A percentile compares a stretch with the other conserved stretches of the same genome.
These are phyloP conservation scores for Cantharis nigra DNA, from an alignment of 2,888 invertebrate species.

Conservation along the genomic window DNA sequence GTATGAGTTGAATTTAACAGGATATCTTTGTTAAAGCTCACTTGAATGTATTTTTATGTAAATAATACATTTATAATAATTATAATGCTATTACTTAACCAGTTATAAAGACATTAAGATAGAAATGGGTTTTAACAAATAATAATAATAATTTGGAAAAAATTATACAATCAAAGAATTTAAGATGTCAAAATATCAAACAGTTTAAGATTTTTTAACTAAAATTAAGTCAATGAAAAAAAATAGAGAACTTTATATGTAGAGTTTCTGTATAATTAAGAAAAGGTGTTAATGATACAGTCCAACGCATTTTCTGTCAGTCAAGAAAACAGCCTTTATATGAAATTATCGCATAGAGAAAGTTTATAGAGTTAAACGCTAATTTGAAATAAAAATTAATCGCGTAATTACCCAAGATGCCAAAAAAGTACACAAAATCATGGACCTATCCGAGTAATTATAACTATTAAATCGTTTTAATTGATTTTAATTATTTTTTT, in stretches of 20 bases:
- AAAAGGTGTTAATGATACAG: slow-evolving; percentile 30
- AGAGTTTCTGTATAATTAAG: slow-evolving; percentile 17
- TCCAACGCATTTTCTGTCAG: slow-evolving; percentile 21
- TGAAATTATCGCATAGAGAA: background rate
- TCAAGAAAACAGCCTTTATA: background rate
- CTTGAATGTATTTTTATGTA: slow-evolving; percentile 18
- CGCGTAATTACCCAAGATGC: background rate
- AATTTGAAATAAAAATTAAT: background rate
- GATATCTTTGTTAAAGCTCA: background rate
- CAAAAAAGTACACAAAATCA: background rate
- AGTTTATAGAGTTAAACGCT: background rate
- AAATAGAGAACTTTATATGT: background rate
- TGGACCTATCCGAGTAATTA: background rate
- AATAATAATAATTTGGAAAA: slow-evolving; percentile 19
- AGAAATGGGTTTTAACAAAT: slow-evolving; percentile 14
- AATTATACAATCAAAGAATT: slow-evolving; percentile 14
- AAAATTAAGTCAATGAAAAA: slow-evolving; percentile 4
- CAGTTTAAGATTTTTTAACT: background rate
- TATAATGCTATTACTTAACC: slow-evolving; percentile 24
- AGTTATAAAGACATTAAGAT: slow-evolving; percentile 26
- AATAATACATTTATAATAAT: slow-evolving; percentile 24
- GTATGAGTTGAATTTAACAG: slow-evolving; percentile 13
- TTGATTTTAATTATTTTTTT: background rate
- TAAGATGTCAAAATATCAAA: slow-evolving; percentile 4
- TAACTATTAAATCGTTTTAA: background rate